Percentiles rank a stretch among this genome's conserved stretches.
Conservation (phyloP, 2,113 vertebrate genomes). For the Tyrannus savana region DNA sequence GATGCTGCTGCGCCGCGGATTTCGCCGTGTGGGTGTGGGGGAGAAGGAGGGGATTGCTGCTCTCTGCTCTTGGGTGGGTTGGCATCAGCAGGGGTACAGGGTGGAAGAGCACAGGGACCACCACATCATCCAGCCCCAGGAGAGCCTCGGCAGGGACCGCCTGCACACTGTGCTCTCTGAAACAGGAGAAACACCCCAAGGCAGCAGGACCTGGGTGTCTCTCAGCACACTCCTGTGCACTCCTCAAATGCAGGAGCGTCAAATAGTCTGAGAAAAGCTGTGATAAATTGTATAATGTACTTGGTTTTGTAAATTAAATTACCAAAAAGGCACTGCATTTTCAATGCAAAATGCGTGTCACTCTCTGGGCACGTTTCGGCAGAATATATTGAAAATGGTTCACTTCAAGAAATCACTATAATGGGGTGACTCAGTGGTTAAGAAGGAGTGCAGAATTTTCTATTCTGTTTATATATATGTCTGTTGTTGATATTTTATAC, state of each 20-base stretch:
- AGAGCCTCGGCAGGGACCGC: neutral
- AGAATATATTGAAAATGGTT: neutral
- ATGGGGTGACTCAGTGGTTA: neutral
- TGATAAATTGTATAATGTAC: neutral
- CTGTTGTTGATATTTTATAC: neutral
- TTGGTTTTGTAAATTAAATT: neutral
- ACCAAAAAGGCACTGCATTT: neutral
- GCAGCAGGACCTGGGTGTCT: neutral
- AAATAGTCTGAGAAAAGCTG: neutral
- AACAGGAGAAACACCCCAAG: neutral
- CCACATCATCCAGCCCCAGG: conserved; percentile 42
- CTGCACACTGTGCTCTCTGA: conserved; percentile 1
- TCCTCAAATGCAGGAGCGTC: neutral
- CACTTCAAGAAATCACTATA: neutral
- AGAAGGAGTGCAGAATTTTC: neutral
- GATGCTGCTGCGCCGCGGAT: neutral
- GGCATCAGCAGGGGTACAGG: neutral
- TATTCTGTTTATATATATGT: neutral
- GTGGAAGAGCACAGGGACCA: neutral
- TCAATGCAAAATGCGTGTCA: neutral
- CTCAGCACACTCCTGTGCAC: neutral
- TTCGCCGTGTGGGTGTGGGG: neutral
- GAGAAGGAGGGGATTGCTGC: neutral
- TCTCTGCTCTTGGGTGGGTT: neutral
- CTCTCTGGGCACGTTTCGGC: neutral